Conservation (phyloP, 2,113 vertebrate species). For the Pseudorhombus dupliciocellatus region DNA sequence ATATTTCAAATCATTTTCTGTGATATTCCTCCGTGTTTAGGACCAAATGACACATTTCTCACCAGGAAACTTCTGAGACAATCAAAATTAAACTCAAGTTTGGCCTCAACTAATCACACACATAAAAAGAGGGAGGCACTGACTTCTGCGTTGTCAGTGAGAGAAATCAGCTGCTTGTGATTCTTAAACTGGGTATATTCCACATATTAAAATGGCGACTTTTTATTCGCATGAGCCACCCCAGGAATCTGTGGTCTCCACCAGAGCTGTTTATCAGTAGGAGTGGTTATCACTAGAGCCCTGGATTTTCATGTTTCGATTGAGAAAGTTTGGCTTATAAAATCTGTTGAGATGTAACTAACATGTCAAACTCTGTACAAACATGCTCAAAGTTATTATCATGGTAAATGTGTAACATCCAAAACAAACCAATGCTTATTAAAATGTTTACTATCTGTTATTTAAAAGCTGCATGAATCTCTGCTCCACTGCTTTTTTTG, state of each 20-base stretch:
- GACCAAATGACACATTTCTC: constrained; percentile 14
- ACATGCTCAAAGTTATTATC: too few species aligned
- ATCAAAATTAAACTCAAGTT: constrained; percentile 1
- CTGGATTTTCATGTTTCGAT: not conserved
- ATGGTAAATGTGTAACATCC: too few species aligned
- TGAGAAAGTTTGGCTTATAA: not conserved
- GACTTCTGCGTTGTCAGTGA: not conserved
- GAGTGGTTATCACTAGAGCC: not conserved
- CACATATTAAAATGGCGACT: not conserved
- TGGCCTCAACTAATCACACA: not conserved
- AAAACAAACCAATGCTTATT: not conserved
- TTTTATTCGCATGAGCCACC: constrained; percentile 14
- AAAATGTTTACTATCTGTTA: not conserved
- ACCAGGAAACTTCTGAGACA: not conserved
- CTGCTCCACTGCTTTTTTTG: constrained; percentile 6
- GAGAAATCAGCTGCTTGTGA: not conserved
- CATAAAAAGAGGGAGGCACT: not conserved
- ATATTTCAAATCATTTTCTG: not conserved
- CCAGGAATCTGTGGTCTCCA: constrained; percentile 12
- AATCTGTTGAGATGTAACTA: not conserved
- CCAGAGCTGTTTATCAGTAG: not conserved
- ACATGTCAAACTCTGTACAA: not conserved
- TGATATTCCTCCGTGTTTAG: constrained; percentile 6
- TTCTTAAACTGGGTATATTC: constrained; percentile 15
- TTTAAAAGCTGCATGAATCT: not conserved